Evolutionary conservation across 2,113 vertebrate species (phyloP).

Genomic region (Gymnobelideus leadbeateri): DNA sequence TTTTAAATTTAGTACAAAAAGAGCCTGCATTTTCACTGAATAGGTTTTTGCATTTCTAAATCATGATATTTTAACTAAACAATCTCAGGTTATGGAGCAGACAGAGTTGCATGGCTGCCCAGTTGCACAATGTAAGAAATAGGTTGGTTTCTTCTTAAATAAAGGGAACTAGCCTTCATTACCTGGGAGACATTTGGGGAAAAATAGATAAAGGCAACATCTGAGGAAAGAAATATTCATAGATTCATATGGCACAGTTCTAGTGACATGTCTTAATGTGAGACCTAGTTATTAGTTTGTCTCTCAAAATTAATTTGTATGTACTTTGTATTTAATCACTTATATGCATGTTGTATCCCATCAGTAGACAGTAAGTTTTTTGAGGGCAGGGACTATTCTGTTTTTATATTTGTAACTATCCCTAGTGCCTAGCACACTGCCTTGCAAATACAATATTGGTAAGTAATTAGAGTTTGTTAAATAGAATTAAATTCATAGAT

Average conservation of each 20-base stretch:
- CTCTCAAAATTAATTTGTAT: neutral
- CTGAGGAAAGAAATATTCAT: neutral
- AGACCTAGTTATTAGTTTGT: neutral
- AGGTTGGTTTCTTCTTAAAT: neutral
- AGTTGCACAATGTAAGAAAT: neutral
- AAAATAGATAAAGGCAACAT: neutral
- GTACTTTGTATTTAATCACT: neutral
- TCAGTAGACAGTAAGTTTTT: neutral
- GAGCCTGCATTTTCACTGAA: slow-evolving; percentile 12
- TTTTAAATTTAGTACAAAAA: slow-evolving; percentile 20
- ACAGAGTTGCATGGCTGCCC: neutral
- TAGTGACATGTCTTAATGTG: neutral
- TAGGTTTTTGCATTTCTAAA: neutral
- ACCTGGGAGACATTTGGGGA: neutral
- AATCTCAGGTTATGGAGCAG: neutral
- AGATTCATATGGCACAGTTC: neutral
- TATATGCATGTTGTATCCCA: neutral
- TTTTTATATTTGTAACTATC: neutral
- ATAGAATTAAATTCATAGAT: neutral
- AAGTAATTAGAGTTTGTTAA: neutral
- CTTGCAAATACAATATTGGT: neutral
- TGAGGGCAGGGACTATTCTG: neutral
- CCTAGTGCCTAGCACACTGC: neutral
- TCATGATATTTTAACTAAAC: neutral
- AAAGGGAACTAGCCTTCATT: neutral